phyloP scores from a whole-genome alignment of 2,888 invertebrate species.

The Sesamia inferens region DNA sequence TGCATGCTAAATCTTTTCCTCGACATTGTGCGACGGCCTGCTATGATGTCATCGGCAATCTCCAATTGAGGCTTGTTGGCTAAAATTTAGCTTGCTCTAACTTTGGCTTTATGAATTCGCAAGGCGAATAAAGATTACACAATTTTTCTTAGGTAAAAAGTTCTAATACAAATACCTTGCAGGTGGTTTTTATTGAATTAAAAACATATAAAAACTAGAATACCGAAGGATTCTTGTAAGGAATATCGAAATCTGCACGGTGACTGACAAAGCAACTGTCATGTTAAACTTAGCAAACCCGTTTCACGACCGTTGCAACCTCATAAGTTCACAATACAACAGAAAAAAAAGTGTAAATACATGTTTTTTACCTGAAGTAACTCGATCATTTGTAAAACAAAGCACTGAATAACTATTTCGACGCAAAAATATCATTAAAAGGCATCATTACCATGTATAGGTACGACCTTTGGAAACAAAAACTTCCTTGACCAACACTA shows the following conservation, averaged over 20 bases:
- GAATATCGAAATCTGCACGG: slow-evolving; percentile 60
- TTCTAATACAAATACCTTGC: neutral
- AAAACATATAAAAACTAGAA: slow-evolving; percentile 13
- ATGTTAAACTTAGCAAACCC: slow-evolving; percentile 48
- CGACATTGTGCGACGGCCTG: slow-evolving; percentile 56
- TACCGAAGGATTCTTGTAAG: slow-evolving; percentile 36
- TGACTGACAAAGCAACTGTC: slow-evolving; percentile 67
- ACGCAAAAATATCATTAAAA: slow-evolving; percentile 75
- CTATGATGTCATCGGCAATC: slow-evolving; percentile 74
- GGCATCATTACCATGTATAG: slow-evolving; percentile 81
- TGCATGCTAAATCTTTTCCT: slow-evolving; percentile 58
- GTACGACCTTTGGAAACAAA: slow-evolving; percentile 84
- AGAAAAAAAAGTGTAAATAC: slow-evolving; percentile 42
- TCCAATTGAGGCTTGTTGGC: slow-evolving; percentile 68
- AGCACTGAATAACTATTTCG: slow-evolving; percentile 74
- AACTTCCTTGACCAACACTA: slow-evolving; percentile 76
- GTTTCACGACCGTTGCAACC: slow-evolving; percentile 53
- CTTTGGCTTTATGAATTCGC: slow-evolving; percentile 49
- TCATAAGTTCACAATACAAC: slow-evolving; percentile 32
- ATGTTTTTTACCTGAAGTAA: slow-evolving; percentile 54
- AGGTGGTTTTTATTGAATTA: neutral
- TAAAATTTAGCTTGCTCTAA: slow-evolving; percentile 55
- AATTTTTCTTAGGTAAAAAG: slow-evolving; percentile 18
- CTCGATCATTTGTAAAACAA: slow-evolving; percentile 69
- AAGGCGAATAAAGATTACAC: slow-evolving; percentile 40